These are phyloP conservation scores for Poeciliopsis occidentalis DNA, from an alignment of 2,113 vertebrate genomes.

Conservation along the genomic window DNA sequence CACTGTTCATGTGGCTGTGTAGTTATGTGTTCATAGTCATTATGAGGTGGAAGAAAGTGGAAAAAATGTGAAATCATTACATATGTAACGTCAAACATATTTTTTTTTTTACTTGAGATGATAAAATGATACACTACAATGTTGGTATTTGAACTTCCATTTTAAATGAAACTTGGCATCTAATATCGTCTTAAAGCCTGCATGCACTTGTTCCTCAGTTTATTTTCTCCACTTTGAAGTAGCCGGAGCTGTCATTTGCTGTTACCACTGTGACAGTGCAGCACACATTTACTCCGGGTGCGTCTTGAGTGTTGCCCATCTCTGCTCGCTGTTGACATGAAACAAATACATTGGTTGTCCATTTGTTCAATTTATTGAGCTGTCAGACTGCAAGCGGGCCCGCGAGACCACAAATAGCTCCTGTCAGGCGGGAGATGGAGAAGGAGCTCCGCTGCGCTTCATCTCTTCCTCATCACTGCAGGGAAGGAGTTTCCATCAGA, in stretches of 20 bases:
- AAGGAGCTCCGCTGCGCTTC: constrained; percentile 42
- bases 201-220: constrained; percentile 20
- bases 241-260: constrained; percentile 17
- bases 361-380: constrained; percentile 78
- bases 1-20: background rate
- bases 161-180: constrained; percentile 27
- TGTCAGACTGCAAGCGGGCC: constrained; percentile 62
- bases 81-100: background rate
- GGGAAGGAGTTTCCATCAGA: constrained; percentile 56
- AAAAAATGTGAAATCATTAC: background rate
- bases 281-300: constrained; percentile 42
- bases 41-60: background rate
- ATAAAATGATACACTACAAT: constrained; percentile 6
- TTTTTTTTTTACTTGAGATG: background rate
- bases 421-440: constrained; percentile 64
- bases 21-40: background rate
- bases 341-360: constrained; percentile 73
- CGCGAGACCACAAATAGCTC: constrained; percentile 51
- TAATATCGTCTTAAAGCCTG: constrained; percentile 31
- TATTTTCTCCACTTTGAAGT: constrained; percentile 11
- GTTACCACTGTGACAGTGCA: constrained; percentile 15
- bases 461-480: constrained; percentile 53
- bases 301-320: constrained; percentile 22
- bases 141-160: constrained; percentile 8
- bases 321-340: constrained; percentile 44